Evolutionary conservation across 2,797 vertebrate genomes (phyloP).

Genomic region (Chrosomus eos): DNA sequence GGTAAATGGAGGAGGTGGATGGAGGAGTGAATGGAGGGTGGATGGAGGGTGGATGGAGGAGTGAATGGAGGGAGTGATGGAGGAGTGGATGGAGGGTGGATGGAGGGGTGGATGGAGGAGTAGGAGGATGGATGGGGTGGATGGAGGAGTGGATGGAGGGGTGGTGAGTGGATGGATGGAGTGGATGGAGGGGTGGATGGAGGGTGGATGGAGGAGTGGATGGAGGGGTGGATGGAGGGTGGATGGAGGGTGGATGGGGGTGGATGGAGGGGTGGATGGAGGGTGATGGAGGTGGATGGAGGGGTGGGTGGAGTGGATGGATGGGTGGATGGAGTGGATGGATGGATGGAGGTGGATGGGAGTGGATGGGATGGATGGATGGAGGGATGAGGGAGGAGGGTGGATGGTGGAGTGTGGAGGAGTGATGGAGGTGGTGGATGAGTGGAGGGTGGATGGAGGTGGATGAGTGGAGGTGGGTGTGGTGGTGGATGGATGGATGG

Average conservation of each 20-base stretch:
- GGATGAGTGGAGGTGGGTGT: no score
- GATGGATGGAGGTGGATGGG: no score
- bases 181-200: not conserved
- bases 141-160: rapidly evolving
- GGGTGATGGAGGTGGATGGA: no score
- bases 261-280: not conserved
- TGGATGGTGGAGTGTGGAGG: not conserved
- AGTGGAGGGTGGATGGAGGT: no score
- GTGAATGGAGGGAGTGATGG: not conserved
- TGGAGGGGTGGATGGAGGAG: not conserved
- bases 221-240: not conserved
- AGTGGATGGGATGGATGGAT: no score
- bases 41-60: not conserved
- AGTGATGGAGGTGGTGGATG: not conserved
- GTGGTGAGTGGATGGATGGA: not conserved
- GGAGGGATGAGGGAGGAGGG: rapidly evolving
- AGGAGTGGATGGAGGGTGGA: not conserved
- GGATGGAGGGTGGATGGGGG: not conserved
- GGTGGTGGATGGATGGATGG: not conserved
- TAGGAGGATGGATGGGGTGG: no score
- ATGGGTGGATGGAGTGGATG: not conserved
- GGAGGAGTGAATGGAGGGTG: rapidly evolving
- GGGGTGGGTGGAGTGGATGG: no score
- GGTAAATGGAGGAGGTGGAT: not conserved
- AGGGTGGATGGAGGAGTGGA: not conserved